Conservation (phyloP, 2,797 vertebrate genomes). For the Pseudochromis fuscus region DNA sequence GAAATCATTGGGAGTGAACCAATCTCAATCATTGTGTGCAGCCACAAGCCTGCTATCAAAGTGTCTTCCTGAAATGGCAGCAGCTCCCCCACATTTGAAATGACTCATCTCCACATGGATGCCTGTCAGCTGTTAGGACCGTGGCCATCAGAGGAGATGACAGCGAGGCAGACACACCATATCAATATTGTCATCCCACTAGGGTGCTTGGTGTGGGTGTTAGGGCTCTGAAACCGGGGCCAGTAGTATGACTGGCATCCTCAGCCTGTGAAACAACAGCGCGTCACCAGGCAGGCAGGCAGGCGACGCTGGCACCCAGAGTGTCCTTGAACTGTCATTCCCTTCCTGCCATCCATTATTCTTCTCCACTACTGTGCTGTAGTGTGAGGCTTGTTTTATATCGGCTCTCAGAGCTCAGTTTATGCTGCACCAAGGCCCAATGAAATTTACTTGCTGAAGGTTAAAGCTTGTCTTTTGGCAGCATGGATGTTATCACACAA, state of each 20-base stretch:
- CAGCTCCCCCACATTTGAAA: slow-evolving; percentile 63
- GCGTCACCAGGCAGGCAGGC: slow-evolving; percentile 47
- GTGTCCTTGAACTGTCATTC: slow-evolving; percentile 73
- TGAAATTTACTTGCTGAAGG: slow-evolving; percentile 53
- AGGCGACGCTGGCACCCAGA: slow-evolving; percentile 53
- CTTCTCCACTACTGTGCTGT: slow-evolving; percentile 36
- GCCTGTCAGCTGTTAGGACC: slow-evolving; percentile 72
- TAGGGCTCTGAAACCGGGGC: slow-evolving; percentile 62
- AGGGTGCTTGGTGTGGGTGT: slow-evolving; percentile 61
- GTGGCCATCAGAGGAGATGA: slow-evolving; percentile 66
- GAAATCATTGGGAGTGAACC: slow-evolving; percentile 45
- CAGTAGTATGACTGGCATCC: slow-evolving; percentile 58
- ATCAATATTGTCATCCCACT: slow-evolving; percentile 71
- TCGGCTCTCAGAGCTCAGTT: slow-evolving; percentile 24
- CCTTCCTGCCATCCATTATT: slow-evolving; percentile 54
- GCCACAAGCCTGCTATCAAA: slow-evolving; percentile 56
- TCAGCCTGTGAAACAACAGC: slow-evolving; percentile 51
- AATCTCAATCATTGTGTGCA: slow-evolving; percentile 48
- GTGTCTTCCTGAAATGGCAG: slow-evolving; percentile 59
- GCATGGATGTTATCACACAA: slow-evolving; percentile 18
- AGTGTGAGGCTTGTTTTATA: slow-evolving; percentile 45
- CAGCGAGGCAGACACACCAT: slow-evolving; percentile 66
- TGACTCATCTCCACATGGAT: slow-evolving; percentile 71
- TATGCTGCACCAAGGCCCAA: slow-evolving; percentile 38
- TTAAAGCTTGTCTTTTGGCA: slow-evolving; percentile 38